Percentiles rank a stretch among this genome's conserved stretches.
Conservation (phyloP, 2,888 invertebrate species). For the Chironomus riparius region DNA sequence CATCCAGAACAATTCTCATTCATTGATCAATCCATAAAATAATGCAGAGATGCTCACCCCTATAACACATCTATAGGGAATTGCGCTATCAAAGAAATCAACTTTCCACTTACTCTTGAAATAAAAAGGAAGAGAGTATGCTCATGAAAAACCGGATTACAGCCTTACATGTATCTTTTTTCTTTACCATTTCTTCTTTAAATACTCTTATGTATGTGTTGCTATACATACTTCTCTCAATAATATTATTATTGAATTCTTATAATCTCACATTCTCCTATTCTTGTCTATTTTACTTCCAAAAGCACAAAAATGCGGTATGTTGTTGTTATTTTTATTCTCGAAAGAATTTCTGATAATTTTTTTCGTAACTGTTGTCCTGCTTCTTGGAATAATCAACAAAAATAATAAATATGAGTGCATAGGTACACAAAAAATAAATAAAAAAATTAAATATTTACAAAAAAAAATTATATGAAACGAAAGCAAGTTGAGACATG, state of each 20-base stretch:
- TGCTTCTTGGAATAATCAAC: too few relatives aligned
- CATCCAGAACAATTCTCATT: too few relatives aligned
- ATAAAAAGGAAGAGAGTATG: not conserved
- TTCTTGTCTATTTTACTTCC: not conserved
- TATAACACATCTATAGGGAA: too few relatives aligned
- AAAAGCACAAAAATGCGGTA: not conserved
- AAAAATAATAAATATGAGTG: too few relatives aligned
- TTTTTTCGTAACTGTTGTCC: not conserved
- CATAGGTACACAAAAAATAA: too few relatives aligned
- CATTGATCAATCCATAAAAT: too few relatives aligned
- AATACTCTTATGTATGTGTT: not conserved
- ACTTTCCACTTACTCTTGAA: too few relatives aligned
- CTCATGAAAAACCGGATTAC: not conserved
- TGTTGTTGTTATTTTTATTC: not conserved
- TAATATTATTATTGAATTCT: not conserved
- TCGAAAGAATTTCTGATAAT: not conserved
- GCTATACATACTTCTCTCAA: not conserved
- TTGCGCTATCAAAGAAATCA: too few relatives aligned
- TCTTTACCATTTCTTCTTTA: not conserved
- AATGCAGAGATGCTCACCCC: too few relatives aligned
- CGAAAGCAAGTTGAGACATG: too few relatives aligned
- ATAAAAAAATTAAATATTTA: too few relatives aligned
- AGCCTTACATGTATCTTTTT: not conserved
- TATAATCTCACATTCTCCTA: not conserved
- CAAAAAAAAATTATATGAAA: too few relatives aligned